A percentile compares a stretch with the other conserved stretches of the same genome.
phyloP scores from a whole-genome alignment of 1,140 invertebrate species.

The Trachymyrmex cornetzi region DNA sequence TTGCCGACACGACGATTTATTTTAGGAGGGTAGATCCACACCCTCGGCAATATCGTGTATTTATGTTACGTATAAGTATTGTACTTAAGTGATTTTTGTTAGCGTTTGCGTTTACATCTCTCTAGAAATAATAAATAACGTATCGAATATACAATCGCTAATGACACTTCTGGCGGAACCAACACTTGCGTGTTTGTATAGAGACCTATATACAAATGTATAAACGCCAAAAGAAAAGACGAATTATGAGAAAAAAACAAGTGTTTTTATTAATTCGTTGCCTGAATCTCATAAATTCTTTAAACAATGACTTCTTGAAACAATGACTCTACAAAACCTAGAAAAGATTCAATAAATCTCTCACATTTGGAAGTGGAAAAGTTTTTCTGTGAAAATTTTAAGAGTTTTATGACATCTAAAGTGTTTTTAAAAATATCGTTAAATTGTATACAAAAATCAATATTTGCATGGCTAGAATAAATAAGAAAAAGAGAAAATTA shows the following conservation, averaged over 20 bases:
- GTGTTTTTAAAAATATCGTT: neutral
- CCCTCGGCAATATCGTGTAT: constrained; percentile 36
- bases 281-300: neutral
- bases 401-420: neutral
- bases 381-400: neutral
- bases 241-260: constrained; percentile 63
- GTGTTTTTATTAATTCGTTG: constrained; percentile 30
- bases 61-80: constrained; percentile 61
- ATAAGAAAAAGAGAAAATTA: no score
- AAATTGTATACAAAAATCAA: neutral
- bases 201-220: constrained; percentile 77
- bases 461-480: no score
- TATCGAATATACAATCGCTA: constrained; percentile 76
- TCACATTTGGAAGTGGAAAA: neutral
- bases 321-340: neutral
- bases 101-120: constrained; percentile 72
- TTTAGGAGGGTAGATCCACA: constrained; percentile 4
- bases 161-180: constrained; percentile 79
- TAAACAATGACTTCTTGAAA: constrained; percentile 17
- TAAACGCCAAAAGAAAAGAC: constrained; percentile 82
- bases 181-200: constrained; percentile 85
- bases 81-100: constrained; percentile 73
- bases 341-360: neutral
- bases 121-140: constrained; percentile 70
- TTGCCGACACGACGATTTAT: constrained; percentile 47